Evolutionary conservation across 2,888 invertebrate genomes (phyloP).

Genomic region (Plutella xylostella): DNA sequence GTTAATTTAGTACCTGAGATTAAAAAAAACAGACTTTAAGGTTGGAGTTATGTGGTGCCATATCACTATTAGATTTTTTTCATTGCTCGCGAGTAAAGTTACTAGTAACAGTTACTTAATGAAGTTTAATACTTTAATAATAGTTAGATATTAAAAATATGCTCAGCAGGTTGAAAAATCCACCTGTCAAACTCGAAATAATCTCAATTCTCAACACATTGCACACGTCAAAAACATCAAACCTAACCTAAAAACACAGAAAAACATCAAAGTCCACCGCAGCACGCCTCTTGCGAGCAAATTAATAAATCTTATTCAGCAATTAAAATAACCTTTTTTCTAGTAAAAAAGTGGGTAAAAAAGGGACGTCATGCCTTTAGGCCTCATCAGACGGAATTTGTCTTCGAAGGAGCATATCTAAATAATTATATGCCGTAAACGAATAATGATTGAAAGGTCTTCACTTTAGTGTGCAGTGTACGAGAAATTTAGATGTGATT

Average conservation of each 20-base stretch:
- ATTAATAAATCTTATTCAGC: constrained; percentile 44
- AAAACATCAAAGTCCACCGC: constrained; percentile 1
- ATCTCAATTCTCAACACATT: too few relatives aligned
- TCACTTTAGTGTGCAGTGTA: constrained; percentile 23
- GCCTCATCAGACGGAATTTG: constrained; percentile 38
- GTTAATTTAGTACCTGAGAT: too few relatives aligned
- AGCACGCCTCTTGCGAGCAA: constrained; percentile 11
- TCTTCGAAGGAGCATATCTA: constrained; percentile 46
- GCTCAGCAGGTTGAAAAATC: too few relatives aligned
- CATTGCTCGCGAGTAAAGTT: too few relatives aligned
- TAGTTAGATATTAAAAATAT: too few relatives aligned
- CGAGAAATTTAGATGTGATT: background rate
- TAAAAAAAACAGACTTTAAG: too few relatives aligned
- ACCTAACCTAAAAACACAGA: too few relatives aligned
- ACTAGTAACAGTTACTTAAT: too few relatives aligned
- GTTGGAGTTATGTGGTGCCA: too few relatives aligned
- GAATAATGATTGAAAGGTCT: constrained; percentile 64
- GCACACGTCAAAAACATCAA: constrained; percentile 16
- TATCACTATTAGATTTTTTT: too few relatives aligned
- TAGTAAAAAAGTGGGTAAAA: constrained; percentile 15
- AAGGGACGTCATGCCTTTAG: constrained; percentile 34
- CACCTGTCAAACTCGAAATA: too few relatives aligned
- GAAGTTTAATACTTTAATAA: too few relatives aligned
- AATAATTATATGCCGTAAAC: constrained; percentile 60
- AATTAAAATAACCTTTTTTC: constrained; percentile 48